A percentile compares a stretch with the other conserved stretches of the same genome.
phyloP scores from a whole-genome alignment of 2,113 vertebrate species.

The Cardinalis cardinalis region DNA sequence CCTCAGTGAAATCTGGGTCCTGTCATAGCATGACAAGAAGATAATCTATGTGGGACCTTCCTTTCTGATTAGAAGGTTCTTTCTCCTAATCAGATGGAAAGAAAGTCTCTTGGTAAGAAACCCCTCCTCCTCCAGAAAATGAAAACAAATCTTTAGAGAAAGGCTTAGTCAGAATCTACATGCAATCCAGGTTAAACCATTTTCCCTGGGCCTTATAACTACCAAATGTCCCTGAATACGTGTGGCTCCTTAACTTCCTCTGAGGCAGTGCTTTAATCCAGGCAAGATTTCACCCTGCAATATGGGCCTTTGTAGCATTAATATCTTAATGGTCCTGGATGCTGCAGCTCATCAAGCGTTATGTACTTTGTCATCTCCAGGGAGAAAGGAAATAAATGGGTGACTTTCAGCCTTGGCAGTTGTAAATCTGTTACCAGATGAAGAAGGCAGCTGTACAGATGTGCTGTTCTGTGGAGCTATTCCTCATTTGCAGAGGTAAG shows the following conservation, averaged over 20 bases:
- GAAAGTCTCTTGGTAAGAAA: slow-evolving; percentile 18
- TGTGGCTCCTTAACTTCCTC: slow-evolving; percentile 1
- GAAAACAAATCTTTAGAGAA: slow-evolving; percentile 53
- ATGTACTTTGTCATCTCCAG: slow-evolving; percentile 21
- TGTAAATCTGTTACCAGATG: not conserved
- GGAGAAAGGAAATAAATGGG: slow-evolving; percentile 27
- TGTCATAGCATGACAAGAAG: slow-evolving; percentile 29
- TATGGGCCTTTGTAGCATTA: not conserved
- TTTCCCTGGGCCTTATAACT: not conserved
- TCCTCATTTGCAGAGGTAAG: not conserved
- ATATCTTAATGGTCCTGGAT: slow-evolving; percentile 20
- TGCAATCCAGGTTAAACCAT: slow-evolving; percentile 52
- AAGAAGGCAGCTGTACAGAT: not conserved
- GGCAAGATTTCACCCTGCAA: slow-evolving; percentile 35
- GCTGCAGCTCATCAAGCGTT: slow-evolving; percentile 39
- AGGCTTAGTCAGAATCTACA: slow-evolving; percentile 48
- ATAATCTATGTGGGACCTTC: slow-evolving; percentile 47
- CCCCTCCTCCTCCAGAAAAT: slow-evolving; percentile 14
- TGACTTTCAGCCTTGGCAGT: not conserved
- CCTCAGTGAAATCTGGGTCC: slow-evolving; percentile 19
- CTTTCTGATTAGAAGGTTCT: slow-evolving; percentile 19
- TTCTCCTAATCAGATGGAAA: slow-evolving; percentile 42
- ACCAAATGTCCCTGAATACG: not conserved
- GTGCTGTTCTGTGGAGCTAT: not conserved
- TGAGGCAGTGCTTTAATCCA: slow-evolving; percentile 48